These are phyloP conservation scores for Thumatha senex DNA, from an alignment of 2,888 invertebrate species.

Conservation along the genomic window DNA sequence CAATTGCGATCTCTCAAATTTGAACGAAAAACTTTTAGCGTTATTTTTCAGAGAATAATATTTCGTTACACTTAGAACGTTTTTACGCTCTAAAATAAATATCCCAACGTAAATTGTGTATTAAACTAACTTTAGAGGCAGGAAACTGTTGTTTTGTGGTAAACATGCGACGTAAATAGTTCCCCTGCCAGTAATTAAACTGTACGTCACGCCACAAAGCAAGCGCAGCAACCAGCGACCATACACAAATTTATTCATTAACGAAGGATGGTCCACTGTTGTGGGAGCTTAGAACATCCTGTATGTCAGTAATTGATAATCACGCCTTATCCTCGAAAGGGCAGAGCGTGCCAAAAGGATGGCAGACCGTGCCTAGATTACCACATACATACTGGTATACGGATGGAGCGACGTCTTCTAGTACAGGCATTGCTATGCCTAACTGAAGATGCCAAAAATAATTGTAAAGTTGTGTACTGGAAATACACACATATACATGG, in stretches of 20 bases:
- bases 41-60: too few species aligned
- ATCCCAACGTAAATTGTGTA: constrained; percentile 8
- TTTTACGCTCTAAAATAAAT: constrained; percentile 1
- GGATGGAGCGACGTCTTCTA: too few species aligned
- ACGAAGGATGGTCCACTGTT: constrained; percentile 35
- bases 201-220: constrained; percentile 51
- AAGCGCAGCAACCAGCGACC: constrained; percentile 11
- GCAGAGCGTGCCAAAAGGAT: too few species aligned
- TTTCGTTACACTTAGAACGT: background rate
- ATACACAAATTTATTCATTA: constrained; percentile 59
- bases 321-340: too few species aligned
- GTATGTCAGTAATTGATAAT: background rate
- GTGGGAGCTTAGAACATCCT: constrained; percentile 1
- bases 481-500: too few species aligned
- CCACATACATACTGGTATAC: too few species aligned
- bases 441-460: too few species aligned
- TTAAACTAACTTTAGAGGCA: constrained; percentile 22
- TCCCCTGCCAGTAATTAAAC: constrained; percentile 58
- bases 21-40: too few species aligned
- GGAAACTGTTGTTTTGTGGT: constrained; percentile 38
- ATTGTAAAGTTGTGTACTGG: too few species aligned
- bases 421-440: too few species aligned
- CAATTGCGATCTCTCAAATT: too few species aligned
- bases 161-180: constrained; percentile 24
- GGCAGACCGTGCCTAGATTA: too few species aligned